Evolutionary conservation across 2,113 vertebrate genomes (phyloP), one percentile per base, ranked within the genome.

Genomic region (Melospiza melodia): DNA sequence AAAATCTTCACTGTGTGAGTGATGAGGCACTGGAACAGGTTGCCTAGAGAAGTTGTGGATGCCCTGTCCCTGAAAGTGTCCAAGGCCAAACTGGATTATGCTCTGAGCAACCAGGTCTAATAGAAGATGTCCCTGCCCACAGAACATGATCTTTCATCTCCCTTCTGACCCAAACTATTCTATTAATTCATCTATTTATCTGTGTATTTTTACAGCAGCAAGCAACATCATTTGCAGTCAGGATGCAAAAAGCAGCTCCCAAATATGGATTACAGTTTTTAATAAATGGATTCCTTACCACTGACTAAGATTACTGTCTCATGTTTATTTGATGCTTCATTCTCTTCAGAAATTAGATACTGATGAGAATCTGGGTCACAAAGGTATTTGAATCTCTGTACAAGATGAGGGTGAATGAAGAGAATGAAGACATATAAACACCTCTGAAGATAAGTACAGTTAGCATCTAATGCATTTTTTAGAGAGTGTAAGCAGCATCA

Each of bases 221-320:
- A 80, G 23, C 21, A 31, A 15, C 39, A 89, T 35, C 7, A 84
- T 33, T 86, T 63, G 48, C 46, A 74, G 24, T n/a, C 67, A 80
- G 33, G 68, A 81, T 67, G 33, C 51, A 59, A 92, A 85, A 81
- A 90, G 15, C 55, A 86, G 35, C 48, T 84, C 63, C 78, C 71
- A 93, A 63, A 88, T 67, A 92, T 8, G 11, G 43, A 66, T 67
- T 76, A 72, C 15, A 63, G 46, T 48, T 84, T 91, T 94, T 84
- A 94, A 93, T 91, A 88, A 92, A 84, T 39, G 39, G 48, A 77
- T 93, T 77, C 37, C 77, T 96, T 59, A 93, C 57, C 71, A 87
- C 33, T 39, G 37, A 39, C 37, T 30, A 74, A 73, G 85, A 71
- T 89, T 65, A 92, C 48, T 61, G 68, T 31, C 80, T 93, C 0